Evolutionary conservation across 2,888 invertebrate genomes (phyloP).

Genomic region (Harpalus rufipes): DNA sequence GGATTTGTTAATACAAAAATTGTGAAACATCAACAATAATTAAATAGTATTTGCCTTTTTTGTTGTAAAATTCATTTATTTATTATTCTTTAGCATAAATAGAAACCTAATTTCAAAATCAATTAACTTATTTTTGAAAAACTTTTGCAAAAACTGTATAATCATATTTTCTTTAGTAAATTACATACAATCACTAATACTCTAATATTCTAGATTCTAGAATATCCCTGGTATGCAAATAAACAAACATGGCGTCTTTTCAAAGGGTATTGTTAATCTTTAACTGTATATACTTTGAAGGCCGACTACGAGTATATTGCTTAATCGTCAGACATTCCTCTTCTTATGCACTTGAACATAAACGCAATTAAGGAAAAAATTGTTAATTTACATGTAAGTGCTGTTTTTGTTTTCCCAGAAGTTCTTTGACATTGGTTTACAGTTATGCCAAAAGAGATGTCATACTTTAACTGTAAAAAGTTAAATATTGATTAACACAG

Average conservation of each 20-base stretch:
- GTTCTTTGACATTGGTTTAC: constrained; percentile 64
- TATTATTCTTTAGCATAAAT: too few species aligned
- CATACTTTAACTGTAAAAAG: constrained; percentile 59
- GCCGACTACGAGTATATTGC: constrained; percentile 20
- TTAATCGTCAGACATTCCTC: constrained; percentile 41
- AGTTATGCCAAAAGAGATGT: constrained; percentile 59
- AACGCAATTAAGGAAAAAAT: constrained; percentile 63
- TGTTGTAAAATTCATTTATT: too few species aligned
- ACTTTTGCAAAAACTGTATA: constrained; percentile 9
- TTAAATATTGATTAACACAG: constrained; percentile 66
- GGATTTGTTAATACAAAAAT: too few species aligned
- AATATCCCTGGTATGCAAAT: constrained; percentile 16
- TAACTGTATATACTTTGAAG: constrained; percentile 11
- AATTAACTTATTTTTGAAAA: not conserved
- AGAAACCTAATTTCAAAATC: too few species aligned
- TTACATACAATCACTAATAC: not conserved
- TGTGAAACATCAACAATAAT: too few species aligned
- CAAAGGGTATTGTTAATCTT: constrained; percentile 30
- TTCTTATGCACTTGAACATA: constrained; percentile 52
- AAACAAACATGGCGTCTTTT: constrained; percentile 13
- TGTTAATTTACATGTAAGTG: constrained; percentile 64
- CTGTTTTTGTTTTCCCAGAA: constrained; percentile 63
- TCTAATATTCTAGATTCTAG: not conserved
- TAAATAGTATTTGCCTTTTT: too few species aligned
- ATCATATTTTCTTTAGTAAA: not conserved